Evolutionary conservation across 2,888 invertebrate species (phyloP).

Genomic region (Dolichopus griseipennis): DNA sequence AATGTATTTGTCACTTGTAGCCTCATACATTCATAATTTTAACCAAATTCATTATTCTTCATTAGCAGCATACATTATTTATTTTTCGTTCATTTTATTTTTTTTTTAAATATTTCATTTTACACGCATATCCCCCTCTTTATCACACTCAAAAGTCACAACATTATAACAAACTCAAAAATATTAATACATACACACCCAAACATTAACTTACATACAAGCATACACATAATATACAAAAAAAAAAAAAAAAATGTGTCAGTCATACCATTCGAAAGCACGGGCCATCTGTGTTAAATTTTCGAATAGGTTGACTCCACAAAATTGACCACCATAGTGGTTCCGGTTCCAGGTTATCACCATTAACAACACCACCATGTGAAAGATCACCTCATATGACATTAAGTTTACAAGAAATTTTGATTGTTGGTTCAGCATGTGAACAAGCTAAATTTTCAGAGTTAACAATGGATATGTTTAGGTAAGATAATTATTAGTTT

Average conservation of each 20-base stretch:
- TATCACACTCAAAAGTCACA: conserved; percentile 11
- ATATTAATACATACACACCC: no score
- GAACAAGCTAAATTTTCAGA: conserved; percentile 96
- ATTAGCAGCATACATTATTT: no score
- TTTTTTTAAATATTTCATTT: no score
- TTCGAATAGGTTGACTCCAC: conserved; percentile 43
- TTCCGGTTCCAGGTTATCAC: conserved; percentile 61
- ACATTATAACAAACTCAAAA: no score
- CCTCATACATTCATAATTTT: no score
- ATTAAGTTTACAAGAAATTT: conserved; percentile 81
- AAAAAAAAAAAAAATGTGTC: conserved; percentile 24
- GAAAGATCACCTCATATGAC: conserved; percentile 81
- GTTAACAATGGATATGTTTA: conserved; percentile 93
- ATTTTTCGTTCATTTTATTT: no score
- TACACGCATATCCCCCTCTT: no score
- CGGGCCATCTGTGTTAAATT: conserved; percentile 41
- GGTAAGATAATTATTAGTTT: conserved; percentile 27
- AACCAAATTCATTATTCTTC: no score
- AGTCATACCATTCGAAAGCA: conserved; percentile 42
- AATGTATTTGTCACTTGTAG: no score
- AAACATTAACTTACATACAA: background rate
- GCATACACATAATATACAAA: conserved; percentile 16
- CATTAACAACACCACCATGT: conserved; percentile 74
- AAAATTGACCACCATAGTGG: conserved; percentile 31
- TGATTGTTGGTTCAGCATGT: conserved; percentile 86